Base-by-base conservation (phyloP, 53 echinoderm and acorn worm genomes). In the Henricia sp. region DNA sequence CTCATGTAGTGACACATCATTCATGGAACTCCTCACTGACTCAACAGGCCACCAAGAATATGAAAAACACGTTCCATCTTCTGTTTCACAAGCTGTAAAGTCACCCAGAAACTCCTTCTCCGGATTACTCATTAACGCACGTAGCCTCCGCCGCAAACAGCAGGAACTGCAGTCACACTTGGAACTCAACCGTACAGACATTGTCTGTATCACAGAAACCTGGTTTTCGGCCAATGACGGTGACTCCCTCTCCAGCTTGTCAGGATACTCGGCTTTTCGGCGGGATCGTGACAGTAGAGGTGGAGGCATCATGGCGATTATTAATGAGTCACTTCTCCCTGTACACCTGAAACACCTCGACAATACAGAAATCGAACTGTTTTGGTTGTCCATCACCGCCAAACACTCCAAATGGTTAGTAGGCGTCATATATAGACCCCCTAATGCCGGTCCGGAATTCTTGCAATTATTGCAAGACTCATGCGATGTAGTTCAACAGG, bases 131-230 rank as follows among this genome's bases (percentile, higher is more conserved):
- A 66, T 19, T n/a, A 66, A 37, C 37, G 37, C 32, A n/a, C 34
- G 66, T 30, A 66, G 66, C 29, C 14, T 26, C 19, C 66, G 19
- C 33, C 14, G n/a, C n/a, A n/a, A n/a, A n/a, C n/a, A n/a, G 8
- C 66, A n/a, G 14, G 35, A 66, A 30, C 32, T 66, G 37, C 28
- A 33, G 35, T 26, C 66, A n/a, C 37, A 28, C 37, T 28, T 66
- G 36, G 66, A 66, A 66, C 66, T 66, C 19, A n/a, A 66, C 66
- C 66, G 35, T 37, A 34, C n/a, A 30, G 66, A 66, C 36, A 30
- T 66, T 30, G 66, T 66, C 14, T 66, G 66, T 34, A 66, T 66
- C n/a, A 66, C 66, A 28, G 66, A 66, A 66, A 66, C 66, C n/a
- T 66, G 66, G 66, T 35, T 34, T 34, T 19, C 33, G 26, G 34